Percentiles rank a stretch among this genome's conserved stretches.
phyloP scores from a whole-genome alignment of 2,888 invertebrate species.

The Andrena hattorfiana region DNA sequence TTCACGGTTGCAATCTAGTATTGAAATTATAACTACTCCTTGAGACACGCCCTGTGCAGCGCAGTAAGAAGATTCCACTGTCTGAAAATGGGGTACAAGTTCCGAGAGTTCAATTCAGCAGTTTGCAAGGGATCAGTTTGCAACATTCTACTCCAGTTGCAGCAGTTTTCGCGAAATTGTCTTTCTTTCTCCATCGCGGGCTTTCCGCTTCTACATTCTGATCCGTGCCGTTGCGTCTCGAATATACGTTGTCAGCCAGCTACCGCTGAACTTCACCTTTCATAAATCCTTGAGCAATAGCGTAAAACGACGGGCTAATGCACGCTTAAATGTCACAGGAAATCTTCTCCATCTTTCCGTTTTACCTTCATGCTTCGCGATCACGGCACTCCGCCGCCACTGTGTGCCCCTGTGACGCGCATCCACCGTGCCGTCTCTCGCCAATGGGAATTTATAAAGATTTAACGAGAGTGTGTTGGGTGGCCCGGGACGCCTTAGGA shows the following conservation, averaged over 20 bases:
- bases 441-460: constrained; percentile 11
- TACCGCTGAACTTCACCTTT: constrained; percentile 60
- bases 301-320: constrained; percentile 56
- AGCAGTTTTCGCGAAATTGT: not conserved
- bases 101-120: not conserved
- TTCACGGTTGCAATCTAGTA: no score
- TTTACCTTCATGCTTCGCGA: constrained; percentile 9
- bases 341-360: constrained; percentile 50
- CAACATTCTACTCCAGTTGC: constrained; percentile 6
- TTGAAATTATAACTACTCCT: no score
- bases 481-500: not conserved
- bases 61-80: not conserved
- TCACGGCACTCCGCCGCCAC: not conserved
- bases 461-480: constrained; percentile 3
- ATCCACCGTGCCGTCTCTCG: constrained; percentile 1
- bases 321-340: constrained; percentile 59
- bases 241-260: constrained; percentile 69
- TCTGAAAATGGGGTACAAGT: not conserved
- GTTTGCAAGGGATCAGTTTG: not conserved
- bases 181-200: constrained; percentile 11
- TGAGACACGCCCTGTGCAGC: no score
- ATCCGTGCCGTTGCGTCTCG: constrained; percentile 65
- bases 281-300: constrained; percentile 65
- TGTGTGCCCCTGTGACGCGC: constrained; percentile 5
- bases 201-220: constrained; percentile 13